phyloP scores from a whole-genome alignment of 2,888 invertebrate species.

The Dermolepida albohirtum region DNA sequence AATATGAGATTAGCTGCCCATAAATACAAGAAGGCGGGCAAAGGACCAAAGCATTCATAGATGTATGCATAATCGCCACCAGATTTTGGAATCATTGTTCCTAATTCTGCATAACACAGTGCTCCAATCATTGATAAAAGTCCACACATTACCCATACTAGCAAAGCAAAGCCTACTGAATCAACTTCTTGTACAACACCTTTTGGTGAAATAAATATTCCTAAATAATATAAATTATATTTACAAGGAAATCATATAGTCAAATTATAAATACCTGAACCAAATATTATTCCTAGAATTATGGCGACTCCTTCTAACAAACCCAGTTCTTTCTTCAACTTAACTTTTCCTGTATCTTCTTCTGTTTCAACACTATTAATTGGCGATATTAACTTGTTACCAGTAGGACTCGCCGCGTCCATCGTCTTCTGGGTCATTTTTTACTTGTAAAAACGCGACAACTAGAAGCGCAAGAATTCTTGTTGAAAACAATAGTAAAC shows the following conservation, averaged over 20 bases:
- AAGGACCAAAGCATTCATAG: constrained; percentile 87
- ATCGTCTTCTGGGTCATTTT: constrained; percentile 18
- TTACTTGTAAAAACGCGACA: not conserved
- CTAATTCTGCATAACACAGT: constrained; percentile 96
- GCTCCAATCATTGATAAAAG: constrained; percentile 93
- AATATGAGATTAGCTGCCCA: constrained; percentile 98
- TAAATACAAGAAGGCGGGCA: constrained; percentile 93
- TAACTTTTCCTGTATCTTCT: constrained; percentile 69
- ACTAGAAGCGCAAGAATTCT: constrained; percentile 13
- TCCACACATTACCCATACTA: constrained; percentile 91
- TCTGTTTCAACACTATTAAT: constrained; percentile 23
- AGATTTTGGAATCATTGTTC: constrained; percentile 87
- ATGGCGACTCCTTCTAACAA: constrained; percentile 93
- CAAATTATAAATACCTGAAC: constrained; percentile 74
- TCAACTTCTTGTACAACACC: constrained; percentile 92
- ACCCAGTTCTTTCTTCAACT: constrained; percentile 90
- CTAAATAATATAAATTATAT: constrained; percentile 57
- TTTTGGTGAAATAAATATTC: constrained; percentile 95
- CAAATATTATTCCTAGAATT: constrained; percentile 94
- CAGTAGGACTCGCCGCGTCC: constrained; percentile 17
- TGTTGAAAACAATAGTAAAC: constrained; percentile 16
- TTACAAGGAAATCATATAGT: not conserved
- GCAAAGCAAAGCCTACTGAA: constrained; percentile 87
- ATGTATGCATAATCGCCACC: constrained; percentile 99
- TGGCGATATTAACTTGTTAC: constrained; percentile 26